phyloP scores from a whole-genome alignment of 2,797 vertebrate species.

The Champsocephalus esox region DNA sequence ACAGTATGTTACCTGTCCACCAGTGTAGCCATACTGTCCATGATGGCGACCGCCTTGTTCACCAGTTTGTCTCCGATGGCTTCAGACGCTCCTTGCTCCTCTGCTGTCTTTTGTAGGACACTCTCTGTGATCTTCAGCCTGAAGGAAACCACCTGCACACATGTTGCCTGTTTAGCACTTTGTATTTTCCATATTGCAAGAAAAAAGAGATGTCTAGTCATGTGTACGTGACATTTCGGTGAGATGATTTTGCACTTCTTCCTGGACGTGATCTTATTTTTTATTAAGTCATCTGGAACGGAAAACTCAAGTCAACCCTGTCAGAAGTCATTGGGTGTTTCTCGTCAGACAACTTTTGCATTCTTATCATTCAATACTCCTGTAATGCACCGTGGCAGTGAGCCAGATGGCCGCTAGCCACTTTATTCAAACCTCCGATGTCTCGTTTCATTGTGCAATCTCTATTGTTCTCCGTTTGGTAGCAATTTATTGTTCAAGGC shows the following conservation, averaged over 20 bases:
- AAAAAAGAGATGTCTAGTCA: not conserved
- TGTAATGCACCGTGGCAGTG: not conserved
- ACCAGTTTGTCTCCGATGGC: slow-evolving; percentile 70
- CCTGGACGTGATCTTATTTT: not conserved
- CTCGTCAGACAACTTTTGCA: not conserved
- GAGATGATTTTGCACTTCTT: not conserved
- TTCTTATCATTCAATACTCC: not conserved
- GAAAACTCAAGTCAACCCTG: not conserved
- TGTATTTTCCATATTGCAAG: not conserved
- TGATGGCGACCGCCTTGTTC: slow-evolving; percentile 63
- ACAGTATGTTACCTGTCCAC: slow-evolving; percentile 67
- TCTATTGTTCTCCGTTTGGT: no score
- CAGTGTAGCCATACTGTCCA: slow-evolving; percentile 75
- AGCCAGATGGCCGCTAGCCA: not conserved
- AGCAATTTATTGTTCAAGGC: no score
- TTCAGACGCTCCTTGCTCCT: slow-evolving; percentile 67
- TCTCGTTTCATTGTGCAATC: not conserved
- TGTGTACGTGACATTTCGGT: not conserved
- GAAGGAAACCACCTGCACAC: slow-evolving; percentile 67
- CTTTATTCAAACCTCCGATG: not conserved
- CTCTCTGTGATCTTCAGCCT: slow-evolving; percentile 73
- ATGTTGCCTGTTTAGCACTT: not conserved
- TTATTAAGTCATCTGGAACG: slow-evolving; percentile 3
- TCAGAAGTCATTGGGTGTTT: not conserved
- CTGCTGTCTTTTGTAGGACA: slow-evolving; percentile 68